Percentiles rank a stretch among this genome's conserved stretches.
Evolutionary conservation across 2,888 invertebrate species (phyloP).

Genomic region (Synanthedon tipuliformis): DNA sequence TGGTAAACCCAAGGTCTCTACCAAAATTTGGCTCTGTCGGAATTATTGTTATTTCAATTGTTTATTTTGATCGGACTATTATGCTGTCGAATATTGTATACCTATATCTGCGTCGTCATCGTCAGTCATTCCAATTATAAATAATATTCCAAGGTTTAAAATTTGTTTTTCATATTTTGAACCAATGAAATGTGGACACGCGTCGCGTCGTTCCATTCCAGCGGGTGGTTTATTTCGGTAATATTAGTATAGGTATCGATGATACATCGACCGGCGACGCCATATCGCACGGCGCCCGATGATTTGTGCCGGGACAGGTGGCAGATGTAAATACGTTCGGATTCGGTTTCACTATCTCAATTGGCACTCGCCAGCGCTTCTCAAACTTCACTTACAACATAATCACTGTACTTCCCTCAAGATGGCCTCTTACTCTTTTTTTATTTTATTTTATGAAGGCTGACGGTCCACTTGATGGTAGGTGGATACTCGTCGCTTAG

Average conservation of each 20-base stretch:
- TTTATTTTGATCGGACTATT: too few species aligned
- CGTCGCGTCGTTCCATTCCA: neutral
- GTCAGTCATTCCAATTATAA: too few species aligned
- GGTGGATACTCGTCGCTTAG: neutral
- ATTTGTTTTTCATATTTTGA: neutral
- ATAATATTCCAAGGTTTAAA: too few species aligned
- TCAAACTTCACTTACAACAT: constrained; percentile 39
- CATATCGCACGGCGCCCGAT: constrained; percentile 19
- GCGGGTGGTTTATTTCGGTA: neutral
- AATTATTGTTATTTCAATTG: too few species aligned
- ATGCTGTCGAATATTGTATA: too few species aligned
- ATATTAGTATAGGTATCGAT: constrained; percentile 21
- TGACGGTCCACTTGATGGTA: neutral
- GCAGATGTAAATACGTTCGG: constrained; percentile 46
- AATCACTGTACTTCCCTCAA: neutral
- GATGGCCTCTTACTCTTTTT: too few species aligned
- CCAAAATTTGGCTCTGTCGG: too few species aligned
- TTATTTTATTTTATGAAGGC: neutral
- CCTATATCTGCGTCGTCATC: too few species aligned
- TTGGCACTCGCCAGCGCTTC: constrained; percentile 47
- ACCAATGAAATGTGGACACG: neutral
- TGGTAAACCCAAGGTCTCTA: too few species aligned
- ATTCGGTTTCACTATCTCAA: constrained; percentile 57
- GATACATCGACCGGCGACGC: constrained; percentile 29
- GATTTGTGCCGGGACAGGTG: constrained; percentile 59